A percentile compares a stretch with the other conserved stretches of the same genome.
These are phyloP conservation scores for Apomyelois bistriatella DNA, from an alignment of 2,888 invertebrate species.

Conservation along the genomic window DNA sequence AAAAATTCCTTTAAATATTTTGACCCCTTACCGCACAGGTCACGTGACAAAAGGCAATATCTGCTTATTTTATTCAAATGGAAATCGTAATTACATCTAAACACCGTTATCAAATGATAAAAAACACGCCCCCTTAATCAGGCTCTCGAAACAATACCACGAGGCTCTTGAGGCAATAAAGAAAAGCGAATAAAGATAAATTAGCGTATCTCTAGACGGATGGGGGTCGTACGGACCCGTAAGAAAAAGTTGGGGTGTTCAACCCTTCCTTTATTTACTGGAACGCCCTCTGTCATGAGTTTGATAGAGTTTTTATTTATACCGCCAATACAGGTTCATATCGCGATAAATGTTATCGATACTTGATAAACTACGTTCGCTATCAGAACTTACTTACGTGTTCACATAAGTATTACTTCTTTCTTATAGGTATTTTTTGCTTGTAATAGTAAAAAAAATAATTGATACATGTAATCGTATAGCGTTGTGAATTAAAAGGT, in stretches of 20 bases:
- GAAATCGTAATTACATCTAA: conserved; percentile 14
- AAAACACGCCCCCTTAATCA: conserved; percentile 41
- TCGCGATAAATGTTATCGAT: background rate
- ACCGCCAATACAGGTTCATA: conserved; percentile 16
- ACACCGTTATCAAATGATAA: conserved; percentile 28
- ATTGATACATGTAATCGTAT: too few relatives aligned
- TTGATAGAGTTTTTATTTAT: conserved; percentile 59
- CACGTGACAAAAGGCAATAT: conserved; percentile 12
- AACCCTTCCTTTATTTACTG: conserved; percentile 68
- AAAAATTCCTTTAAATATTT: conserved; percentile 5
- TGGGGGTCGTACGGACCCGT: conserved; percentile 52
- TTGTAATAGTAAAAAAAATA: too few relatives aligned
- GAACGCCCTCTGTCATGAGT: conserved; percentile 44
- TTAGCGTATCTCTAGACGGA: conserved; percentile 70
- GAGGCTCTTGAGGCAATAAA: conserved; percentile 58
- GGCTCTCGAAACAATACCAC: conserved; percentile 58
- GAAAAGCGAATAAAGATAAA: conserved; percentile 70
- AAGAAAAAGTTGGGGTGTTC: conserved; percentile 68
- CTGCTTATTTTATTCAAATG: conserved; percentile 14
- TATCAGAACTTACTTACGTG: background rate
- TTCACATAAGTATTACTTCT: too few relatives aligned
- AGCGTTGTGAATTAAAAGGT: too few relatives aligned
- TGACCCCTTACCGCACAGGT: background rate
- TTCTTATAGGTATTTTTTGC: too few relatives aligned
- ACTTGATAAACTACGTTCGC: background rate